Conservation (phyloP, 1,140 invertebrate genomes). For the Bathynomus jamesi region DNA sequence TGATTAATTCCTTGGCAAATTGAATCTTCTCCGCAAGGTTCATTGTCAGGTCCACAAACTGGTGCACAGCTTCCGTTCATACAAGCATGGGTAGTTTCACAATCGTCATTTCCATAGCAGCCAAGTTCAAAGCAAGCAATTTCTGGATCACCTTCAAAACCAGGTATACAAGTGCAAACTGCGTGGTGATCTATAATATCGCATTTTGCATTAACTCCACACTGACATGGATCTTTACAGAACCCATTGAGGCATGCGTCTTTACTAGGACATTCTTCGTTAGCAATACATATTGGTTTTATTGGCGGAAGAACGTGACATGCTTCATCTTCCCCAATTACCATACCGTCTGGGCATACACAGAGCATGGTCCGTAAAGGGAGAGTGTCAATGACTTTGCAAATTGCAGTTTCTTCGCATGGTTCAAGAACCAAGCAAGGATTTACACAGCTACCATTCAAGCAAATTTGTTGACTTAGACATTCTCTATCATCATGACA, state of each 20-base stretch:
- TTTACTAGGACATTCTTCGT: constrained; percentile 39
- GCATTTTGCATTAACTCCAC: constrained; percentile 41
- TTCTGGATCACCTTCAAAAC: constrained; percentile 44
- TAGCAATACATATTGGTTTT: constrained; percentile 29
- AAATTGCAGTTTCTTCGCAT: constrained; percentile 67
- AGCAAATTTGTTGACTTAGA: constrained; percentile 65
- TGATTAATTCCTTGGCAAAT: constrained; percentile 42
- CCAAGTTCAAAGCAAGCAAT: constrained; percentile 68
- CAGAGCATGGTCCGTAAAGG: constrained; percentile 83
- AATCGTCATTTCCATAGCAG: constrained; percentile 61
- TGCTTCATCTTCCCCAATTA: constrained; percentile 64
- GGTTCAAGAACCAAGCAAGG: constrained; percentile 69
- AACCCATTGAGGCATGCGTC: constrained; percentile 41
- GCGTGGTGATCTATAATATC: constrained; percentile 40
- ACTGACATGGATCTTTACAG: constrained; percentile 41
- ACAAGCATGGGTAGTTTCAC: constrained; percentile 71
- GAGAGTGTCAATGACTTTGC: constrained; percentile 66
- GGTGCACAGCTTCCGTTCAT: constrained; percentile 65
- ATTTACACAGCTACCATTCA: constrained; percentile 70
- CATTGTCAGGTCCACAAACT: constrained; percentile 45
- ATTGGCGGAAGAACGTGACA: constrained; percentile 51
- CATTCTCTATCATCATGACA: constrained; percentile 75
- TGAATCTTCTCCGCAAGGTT: constrained; percentile 42
- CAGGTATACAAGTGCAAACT: constrained; percentile 40
- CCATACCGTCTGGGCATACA: constrained; percentile 57